Percentiles rank a stretch among this genome's conserved stretches.
These are phyloP conservation scores for Cacajao melanocephalus DNA, from an alignment of 2,797 vertebrate species.

Conservation along the genomic window DNA sequence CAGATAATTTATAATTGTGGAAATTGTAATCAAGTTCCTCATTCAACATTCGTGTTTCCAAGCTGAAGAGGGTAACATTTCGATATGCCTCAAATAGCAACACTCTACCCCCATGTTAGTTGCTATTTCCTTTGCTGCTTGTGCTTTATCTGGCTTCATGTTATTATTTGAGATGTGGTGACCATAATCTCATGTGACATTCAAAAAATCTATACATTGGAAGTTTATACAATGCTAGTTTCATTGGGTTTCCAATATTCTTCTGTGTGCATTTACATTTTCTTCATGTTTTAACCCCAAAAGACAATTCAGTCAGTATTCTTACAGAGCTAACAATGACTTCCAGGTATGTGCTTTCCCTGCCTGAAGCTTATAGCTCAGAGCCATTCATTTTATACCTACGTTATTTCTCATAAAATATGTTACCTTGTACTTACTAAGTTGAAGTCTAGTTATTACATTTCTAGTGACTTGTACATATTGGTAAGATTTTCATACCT, in stretches of 20 bases:
- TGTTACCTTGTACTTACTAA: conserved; percentile 23
- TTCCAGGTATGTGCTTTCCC: not conserved
- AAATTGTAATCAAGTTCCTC: not conserved
- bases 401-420: conserved; percentile 33
- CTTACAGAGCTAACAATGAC: not conserved
- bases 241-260: not conserved
- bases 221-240: not conserved
- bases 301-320: not conserved
- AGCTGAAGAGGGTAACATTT: not conserved
- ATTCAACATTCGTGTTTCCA: not conserved
- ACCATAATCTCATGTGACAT: not conserved
- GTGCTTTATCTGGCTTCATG: conserved; percentile 1
- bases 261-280: conserved; percentile 3
- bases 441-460: conserved; percentile 9
- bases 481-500: conserved; percentile 25
- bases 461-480: conserved; percentile 27
- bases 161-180: not conserved
- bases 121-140: not conserved
- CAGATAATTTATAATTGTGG: not conserved
- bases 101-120: not conserved
- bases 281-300: not conserved
- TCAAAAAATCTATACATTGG: not conserved
- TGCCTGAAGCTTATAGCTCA: not conserved
- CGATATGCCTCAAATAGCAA: not conserved
- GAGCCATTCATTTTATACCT: conserved; percentile 13